Percentiles rank a stretch among this genome's conserved stretches.
Evolutionary conservation across 92 coral and sea anemone species (phyloP).

Genomic region (Montipora capitata): DNA sequence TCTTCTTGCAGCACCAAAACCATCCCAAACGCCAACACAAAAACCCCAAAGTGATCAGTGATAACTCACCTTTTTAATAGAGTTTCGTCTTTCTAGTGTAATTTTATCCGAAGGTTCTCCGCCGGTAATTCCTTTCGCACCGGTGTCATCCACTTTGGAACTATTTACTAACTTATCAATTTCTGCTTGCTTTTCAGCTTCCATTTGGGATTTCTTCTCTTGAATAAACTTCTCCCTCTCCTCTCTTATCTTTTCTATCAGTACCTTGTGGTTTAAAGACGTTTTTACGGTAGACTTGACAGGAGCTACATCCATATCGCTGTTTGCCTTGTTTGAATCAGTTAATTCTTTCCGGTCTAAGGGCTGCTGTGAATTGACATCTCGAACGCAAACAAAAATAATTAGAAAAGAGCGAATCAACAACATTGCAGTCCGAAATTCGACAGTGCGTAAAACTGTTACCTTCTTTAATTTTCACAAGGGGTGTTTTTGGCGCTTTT

Average conservation of each 20-base stretch:
- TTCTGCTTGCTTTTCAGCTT: slow-evolving; percentile 73
- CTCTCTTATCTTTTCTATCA: slow-evolving; percentile 82
- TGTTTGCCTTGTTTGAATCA: neutral
- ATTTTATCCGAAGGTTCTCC: slow-evolving; percentile 90
- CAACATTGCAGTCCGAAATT: neutral
- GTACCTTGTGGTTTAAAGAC: slow-evolving; percentile 67
- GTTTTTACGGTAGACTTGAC: slow-evolving; percentile 7
- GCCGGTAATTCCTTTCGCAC: slow-evolving; percentile 68
- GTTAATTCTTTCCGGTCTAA: neutral
- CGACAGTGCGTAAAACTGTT: neutral
- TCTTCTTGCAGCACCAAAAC: too few relatives aligned
- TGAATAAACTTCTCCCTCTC: slow-evolving; percentile 89
- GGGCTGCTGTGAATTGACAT: neutral
- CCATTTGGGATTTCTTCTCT: slow-evolving; percentile 80
- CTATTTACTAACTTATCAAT: slow-evolving; percentile 80
- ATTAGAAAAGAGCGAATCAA: slow-evolving; percentile 3
- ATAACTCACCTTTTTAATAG: slow-evolving; percentile 80
- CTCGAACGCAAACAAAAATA: slow-evolving; percentile 6
- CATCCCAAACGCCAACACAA: too few relatives aligned
- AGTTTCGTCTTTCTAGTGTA: slow-evolving; percentile 82
- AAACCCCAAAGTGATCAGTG: too few relatives aligned
- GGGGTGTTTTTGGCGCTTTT: slow-evolving; percentile 88
- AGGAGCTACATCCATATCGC: neutral
- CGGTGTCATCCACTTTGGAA: slow-evolving; percentile 56
- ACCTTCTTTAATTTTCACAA: slow-evolving; percentile 56